Base-by-base conservation (phyloP, 2,888 invertebrate species). In the Cosmia pyralina region DNA sequence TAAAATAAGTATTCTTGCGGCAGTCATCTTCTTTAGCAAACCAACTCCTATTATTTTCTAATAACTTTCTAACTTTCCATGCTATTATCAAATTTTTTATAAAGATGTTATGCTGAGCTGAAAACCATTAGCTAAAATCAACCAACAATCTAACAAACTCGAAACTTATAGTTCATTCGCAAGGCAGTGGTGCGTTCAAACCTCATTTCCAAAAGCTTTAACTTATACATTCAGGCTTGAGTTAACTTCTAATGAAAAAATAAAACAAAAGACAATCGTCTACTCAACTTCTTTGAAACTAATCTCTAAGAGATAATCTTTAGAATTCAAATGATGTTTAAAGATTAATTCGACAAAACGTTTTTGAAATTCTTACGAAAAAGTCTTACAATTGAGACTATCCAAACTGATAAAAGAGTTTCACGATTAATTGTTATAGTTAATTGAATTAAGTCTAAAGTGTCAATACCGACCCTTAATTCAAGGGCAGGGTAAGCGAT, bases 391-490 rank as follows among this genome's bases (percentile, higher is more conserved):
- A 53, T 48, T 17, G 19, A 53, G 4, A 46, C 13, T 19, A 15
- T 48, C 0, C 0, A 19, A 57, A 46, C 8, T 57, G 15, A n/a
- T 58, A 17, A n/a, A 19, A 63, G 5, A 60, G 7, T 58, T 62
- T n/a, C 2, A 57, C 1, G 13, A 28, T 8, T 17, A 4, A 55
- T 55, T 57, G 57, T 17, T n/a, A 19, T 34, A 34, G 34, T 34
- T 69, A 60, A 68, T 72, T 69, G 34, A 80, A 60, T 63, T 65
- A 65, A 57, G 19, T 57, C 28, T 53, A 63, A 73, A 74, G 57
- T 73, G 72, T 80, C 62, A 75, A 69, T 70, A 77, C 13, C 64
- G 69, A 65, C 73, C 73, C 73, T 48, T 72, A 58, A 46, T 52
- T 75, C 63, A 84, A 77, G 81, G 77, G 41, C 68, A 77, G 28